Percentiles rank a stretch among this genome's conserved stretches.
Conservation (phyloP, 2,113 vertebrate genomes). For the Telmatochromis sp. region DNA sequence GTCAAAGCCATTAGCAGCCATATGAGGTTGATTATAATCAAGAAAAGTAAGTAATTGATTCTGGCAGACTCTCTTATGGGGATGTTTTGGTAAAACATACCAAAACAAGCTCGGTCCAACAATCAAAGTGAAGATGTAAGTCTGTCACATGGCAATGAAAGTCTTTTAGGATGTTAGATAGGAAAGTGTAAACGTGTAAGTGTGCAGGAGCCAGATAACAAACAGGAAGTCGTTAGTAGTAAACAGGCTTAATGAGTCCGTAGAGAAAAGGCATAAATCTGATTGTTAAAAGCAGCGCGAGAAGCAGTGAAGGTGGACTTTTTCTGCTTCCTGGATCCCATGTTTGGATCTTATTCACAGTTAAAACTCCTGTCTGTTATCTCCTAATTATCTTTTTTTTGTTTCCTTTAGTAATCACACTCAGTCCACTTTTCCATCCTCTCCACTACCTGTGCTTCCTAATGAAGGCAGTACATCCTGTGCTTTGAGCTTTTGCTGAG, state of each 20-base stretch:
- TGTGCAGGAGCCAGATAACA: constrained; percentile 17
- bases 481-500: neutral
- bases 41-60: neutral
- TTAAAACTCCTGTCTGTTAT: neutral
- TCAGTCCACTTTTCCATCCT: neutral
- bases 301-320: neutral
- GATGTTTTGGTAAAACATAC: neutral
- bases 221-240: neutral
- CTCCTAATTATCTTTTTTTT: neutral
- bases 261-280: neutral
- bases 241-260: neutral
- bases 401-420: neutral
- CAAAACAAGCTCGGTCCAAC: neutral
- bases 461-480: neutral
- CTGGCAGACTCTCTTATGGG: neutral
- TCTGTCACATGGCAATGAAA: neutral
- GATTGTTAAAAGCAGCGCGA: neutral
- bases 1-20: neutral
- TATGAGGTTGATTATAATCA: neutral
- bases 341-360: neutral
- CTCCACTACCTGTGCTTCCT: neutral
- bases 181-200: neutral
- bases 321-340: neutral
- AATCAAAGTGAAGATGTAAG: neutral
- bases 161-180: neutral